phyloP scores from a whole-genome alignment of 1,140 invertebrate genomes.

The Hestina assimilis region DNA sequence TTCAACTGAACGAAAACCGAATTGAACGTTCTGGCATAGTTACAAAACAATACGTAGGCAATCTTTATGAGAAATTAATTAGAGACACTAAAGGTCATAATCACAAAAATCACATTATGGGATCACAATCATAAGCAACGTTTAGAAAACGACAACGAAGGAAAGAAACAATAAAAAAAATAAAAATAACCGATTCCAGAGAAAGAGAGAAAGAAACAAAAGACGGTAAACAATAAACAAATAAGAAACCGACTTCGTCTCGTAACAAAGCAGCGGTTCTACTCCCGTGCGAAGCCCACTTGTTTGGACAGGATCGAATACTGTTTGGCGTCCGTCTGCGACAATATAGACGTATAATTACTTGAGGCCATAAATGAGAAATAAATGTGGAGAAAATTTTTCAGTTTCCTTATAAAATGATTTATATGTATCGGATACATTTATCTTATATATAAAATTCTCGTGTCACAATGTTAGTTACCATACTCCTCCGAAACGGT shows the following conservation, averaged over 20 bases:
- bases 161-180: not conserved
- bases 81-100: no score
- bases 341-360: conserved; percentile 46
- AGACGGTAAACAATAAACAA: conserved; percentile 14
- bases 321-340: conserved; percentile 54
- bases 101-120: no score
- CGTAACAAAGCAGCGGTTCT: conserved; percentile 22
- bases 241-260: conserved; percentile 18
- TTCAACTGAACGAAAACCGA: no score
- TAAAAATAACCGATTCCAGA: conserved; percentile 1
- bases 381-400: not conserved
- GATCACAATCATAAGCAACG: no score
- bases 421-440: no score
- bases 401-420: not conserved
- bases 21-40: no score
- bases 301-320: conserved; percentile 44
- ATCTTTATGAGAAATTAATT: no score
- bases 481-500: no score
- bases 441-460: no score
- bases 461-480: no score
- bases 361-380: conserved; percentile 6
- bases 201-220: conserved; percentile 9
- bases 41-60: no score
- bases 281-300: conserved; percentile 31
- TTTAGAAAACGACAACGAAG: no score